Evolutionary conservation across 2,888 invertebrate genomes (phyloP).

Genomic region (Bombyx huttoni): DNA sequence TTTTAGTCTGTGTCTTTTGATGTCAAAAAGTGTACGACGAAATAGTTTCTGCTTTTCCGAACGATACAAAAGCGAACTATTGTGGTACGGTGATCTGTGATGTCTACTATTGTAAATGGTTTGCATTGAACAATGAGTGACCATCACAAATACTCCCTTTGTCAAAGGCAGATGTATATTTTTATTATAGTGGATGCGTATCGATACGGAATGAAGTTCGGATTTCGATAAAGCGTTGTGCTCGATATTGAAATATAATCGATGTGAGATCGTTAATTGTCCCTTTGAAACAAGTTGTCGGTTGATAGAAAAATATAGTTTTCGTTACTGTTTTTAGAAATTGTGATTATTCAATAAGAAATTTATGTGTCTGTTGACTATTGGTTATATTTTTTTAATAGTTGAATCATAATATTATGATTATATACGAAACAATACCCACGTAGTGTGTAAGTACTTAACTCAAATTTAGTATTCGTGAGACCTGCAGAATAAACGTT

Average conservation of each 20-base stretch:
- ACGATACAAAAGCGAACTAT: slow-evolving; percentile 37
- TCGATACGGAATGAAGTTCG: slow-evolving; percentile 36
- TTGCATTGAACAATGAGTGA: slow-evolving; percentile 60
- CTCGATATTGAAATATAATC: slow-evolving; percentile 1
- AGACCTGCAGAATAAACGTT: no score
- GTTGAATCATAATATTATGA: no score
- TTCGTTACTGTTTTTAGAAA: no score
- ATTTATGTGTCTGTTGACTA: no score
- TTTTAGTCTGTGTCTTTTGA: slow-evolving; percentile 26
- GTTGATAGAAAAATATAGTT: no score
- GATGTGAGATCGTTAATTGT: slow-evolving; percentile 5
- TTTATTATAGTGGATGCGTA: slow-evolving; percentile 43
- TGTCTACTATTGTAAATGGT: slow-evolving; percentile 47
- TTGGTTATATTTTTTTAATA: no score
- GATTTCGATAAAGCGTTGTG: slow-evolving; percentile 11
- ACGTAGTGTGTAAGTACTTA: no score
- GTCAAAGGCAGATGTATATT: slow-evolving; percentile 54
- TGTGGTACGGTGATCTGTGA: slow-evolving; percentile 56
- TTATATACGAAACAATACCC: no score
- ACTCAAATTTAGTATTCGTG: no score
- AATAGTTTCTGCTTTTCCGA: slow-evolving; percentile 36
- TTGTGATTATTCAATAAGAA: no score
- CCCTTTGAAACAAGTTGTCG: neutral
- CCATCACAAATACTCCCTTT: slow-evolving; percentile 51
- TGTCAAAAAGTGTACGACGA: slow-evolving; percentile 25